These are phyloP conservation scores for Sander lucioperca DNA, from an alignment of 2,113 vertebrate genomes.

Conservation along the genomic window DNA sequence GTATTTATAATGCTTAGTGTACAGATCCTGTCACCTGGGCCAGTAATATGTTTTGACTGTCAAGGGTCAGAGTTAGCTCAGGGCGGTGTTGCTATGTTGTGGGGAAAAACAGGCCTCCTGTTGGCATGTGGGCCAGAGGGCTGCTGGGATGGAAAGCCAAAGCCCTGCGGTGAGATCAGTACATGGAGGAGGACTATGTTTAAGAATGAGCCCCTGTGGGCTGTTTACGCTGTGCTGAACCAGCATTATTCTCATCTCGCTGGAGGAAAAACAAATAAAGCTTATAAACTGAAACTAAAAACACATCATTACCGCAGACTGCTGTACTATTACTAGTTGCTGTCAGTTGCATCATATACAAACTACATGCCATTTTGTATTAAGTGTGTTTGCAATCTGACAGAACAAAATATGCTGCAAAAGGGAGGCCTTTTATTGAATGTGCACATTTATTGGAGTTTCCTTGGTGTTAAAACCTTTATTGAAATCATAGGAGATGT, in stretches of 20 bases:
- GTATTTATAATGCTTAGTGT: slow-evolving; percentile 50
- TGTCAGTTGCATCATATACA: slow-evolving; percentile 69
- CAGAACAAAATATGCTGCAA: slow-evolving; percentile 18
- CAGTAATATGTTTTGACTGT: slow-evolving; percentile 71
- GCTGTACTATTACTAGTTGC: slow-evolving; percentile 54
- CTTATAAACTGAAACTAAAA: slow-evolving; percentile 57
- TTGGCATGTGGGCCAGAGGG: slow-evolving; percentile 78
- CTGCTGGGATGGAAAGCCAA: slow-evolving; percentile 70
- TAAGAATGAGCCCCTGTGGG: slow-evolving; percentile 68
- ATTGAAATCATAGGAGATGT: not conserved
- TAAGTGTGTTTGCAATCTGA: slow-evolving; percentile 27
- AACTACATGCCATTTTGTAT: slow-evolving; percentile 38
- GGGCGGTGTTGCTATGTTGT: slow-evolving; percentile 74
- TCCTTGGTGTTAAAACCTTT: not conserved
- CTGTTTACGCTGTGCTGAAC: slow-evolving; percentile 68
- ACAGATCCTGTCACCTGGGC: slow-evolving; percentile 68
- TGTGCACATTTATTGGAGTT: slow-evolving; percentile 8
- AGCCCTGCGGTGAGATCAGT: slow-evolving; percentile 72
- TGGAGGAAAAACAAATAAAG: slow-evolving; percentile 71
- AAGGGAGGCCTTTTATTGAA: slow-evolving; percentile 10
- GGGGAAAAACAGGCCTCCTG: slow-evolving; percentile 70
- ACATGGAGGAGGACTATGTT: slow-evolving; percentile 73
- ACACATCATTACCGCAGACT: slow-evolving; percentile 47
- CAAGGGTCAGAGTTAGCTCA: slow-evolving; percentile 66
- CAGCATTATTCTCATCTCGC: slow-evolving; percentile 69